phyloP scores from a whole-genome alignment of 2,113 vertebrate species.

The Rhabdomys dilectus region DNA sequence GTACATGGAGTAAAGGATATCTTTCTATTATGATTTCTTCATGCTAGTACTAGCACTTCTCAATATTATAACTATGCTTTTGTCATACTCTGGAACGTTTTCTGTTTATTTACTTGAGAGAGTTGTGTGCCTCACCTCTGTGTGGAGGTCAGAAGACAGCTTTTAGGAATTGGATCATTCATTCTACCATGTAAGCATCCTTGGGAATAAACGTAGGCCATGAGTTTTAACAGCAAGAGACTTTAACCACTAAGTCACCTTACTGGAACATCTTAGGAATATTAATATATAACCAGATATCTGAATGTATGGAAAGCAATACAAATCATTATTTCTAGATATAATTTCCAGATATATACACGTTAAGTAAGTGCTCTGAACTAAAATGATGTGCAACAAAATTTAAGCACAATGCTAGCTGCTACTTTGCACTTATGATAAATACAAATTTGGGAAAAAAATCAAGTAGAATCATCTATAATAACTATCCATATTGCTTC shows the following conservation, averaged over 20 bases:
- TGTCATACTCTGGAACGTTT: neutral
- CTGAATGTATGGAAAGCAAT: neutral
- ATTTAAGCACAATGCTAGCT: neutral
- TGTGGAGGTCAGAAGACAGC: neutral
- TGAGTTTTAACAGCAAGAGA: neutral
- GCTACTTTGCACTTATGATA: neutral
- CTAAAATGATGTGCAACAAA: neutral
- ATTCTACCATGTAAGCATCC: neutral
- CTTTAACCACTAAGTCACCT: neutral
- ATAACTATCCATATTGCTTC: neutral
- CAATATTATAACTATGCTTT: neutral
- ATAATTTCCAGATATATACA: neutral
- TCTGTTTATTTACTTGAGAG: neutral
- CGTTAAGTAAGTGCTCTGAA: neutral
- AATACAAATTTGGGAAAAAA: neutral
- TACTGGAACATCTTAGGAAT: too few species aligned
- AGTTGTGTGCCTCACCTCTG: neutral
- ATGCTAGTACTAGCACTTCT: neutral
- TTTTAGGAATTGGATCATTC: neutral
- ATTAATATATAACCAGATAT: neutral
- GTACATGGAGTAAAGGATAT: neutral
- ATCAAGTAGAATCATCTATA: neutral
- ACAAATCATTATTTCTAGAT: neutral
- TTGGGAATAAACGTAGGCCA: too few species aligned
- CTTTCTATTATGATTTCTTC: neutral